Evolutionary conservation across 2,113 vertebrate genomes (phyloP).

Genomic region (Fukomys damarensis): DNA sequence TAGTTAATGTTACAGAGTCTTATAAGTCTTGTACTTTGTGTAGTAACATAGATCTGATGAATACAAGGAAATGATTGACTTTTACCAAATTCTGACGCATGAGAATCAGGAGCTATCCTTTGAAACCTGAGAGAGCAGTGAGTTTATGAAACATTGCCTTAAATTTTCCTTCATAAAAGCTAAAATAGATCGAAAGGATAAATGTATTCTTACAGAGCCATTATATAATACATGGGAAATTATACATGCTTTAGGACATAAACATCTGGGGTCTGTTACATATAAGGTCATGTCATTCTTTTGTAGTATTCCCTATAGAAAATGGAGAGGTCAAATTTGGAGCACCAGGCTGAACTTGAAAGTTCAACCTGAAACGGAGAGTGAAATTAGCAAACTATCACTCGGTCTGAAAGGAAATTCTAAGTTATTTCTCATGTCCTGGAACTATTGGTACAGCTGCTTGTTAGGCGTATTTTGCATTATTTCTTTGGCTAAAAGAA

Average conservation of each 20-base stretch:
- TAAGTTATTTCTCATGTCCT: background rate
- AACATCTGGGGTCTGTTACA: background rate
- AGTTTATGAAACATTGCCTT: background rate
- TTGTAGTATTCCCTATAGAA: background rate
- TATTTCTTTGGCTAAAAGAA: background rate
- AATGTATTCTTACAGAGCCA: background rate
- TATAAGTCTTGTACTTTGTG: background rate
- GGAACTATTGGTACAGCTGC: background rate
- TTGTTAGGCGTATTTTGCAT: background rate
- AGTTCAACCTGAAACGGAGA: constrained; percentile 12
- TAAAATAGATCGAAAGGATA: constrained; percentile 33
- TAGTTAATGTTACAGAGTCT: constrained; percentile 1
- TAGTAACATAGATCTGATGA: background rate
- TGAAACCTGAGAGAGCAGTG: background rate
- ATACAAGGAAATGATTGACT: background rate
- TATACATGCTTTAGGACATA: background rate
- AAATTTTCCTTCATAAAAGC: background rate
- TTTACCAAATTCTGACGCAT: background rate
- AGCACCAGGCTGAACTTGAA: background rate
- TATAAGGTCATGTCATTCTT: background rate
- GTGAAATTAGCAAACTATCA: background rate
- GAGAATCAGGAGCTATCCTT: background rate
- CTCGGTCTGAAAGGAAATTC: background rate
- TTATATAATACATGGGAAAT: background rate
- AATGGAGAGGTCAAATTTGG: background rate